phyloP scores from a whole-genome alignment of 1,140 invertebrate genomes.

The Lineus longissimus region DNA sequence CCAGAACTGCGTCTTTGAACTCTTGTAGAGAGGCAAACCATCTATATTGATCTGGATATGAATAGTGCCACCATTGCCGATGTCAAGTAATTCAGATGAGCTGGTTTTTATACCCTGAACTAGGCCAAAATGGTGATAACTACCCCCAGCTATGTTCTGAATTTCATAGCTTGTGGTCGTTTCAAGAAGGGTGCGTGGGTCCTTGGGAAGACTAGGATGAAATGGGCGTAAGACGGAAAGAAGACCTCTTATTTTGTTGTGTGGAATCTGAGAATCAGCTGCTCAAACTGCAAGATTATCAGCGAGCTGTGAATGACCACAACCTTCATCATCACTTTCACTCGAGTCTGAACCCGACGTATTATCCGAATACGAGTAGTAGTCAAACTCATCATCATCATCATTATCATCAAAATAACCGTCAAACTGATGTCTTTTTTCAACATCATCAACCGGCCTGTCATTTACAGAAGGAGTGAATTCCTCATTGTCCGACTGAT shows the following conservation, averaged over 20 bases:
- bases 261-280: too few species aligned
- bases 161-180: conserved; percentile 9
- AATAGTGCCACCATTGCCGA: not conserved
- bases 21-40: conserved; percentile 14
- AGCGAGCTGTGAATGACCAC: too few species aligned
- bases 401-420: too few species aligned
- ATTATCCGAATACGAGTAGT: too few species aligned
- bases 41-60: conserved; percentile 16
- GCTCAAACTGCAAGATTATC: too few species aligned
- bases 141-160: conserved; percentile 7
- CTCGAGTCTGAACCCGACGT: too few species aligned
- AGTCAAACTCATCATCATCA: too few species aligned
- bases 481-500: too few species aligned
- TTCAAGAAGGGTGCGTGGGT: conserved; percentile 6
- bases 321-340: too few species aligned
- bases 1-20: conserved; percentile 7
- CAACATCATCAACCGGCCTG: too few species aligned
- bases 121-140: conserved; percentile 15
- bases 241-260: not conserved
- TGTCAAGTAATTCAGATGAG: not conserved
- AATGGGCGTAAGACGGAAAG: not conserved
- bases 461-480: too few species aligned
- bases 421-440: too few species aligned
- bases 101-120: conserved; percentile 1
- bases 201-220: conserved; percentile 13